Base-by-base conservation (phyloP, 2,888 invertebrate genomes). In the Elegia similella region DNA sequence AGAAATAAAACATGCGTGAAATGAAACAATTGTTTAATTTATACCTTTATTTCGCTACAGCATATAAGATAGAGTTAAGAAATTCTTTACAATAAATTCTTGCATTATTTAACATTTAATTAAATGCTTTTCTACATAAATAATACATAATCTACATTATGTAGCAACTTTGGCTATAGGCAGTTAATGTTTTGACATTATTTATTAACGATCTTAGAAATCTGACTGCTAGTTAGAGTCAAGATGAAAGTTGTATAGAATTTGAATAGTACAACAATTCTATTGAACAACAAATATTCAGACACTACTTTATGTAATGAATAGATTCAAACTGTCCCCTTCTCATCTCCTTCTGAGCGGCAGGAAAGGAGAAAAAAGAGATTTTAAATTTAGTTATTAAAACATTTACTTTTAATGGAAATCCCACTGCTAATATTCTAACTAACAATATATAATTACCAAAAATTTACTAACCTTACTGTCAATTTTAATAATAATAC, bases 331-430 rank as follows among this genome's bases (percentile, higher is more conserved):
- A 84, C 82, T 82, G 81, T 82, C 84, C 86, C 90, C 84, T 88
- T 88, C 81, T 86, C 88, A 86, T 79, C 84, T 81, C 88, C 89
- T 85, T 81, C 80, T 81, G 60, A 55, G 90, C 90, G 87, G 91
- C 90, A 84, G 84, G 82, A 88, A 90, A 90, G 87, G 79, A 80
- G 80, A 80, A 81, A 82, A 80, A 80, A 75, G 72, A 69, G 70
- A 70, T 73, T 76, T 75, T 73, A 73, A 75, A 72, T 59, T 60
- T 61, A 55, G 46, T 59, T 61, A 61, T 57, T 60, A 59, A 23
- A 66, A 58, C 60, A 62, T 62, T 65, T 61, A 60, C 53, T 59
- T 56, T 56, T 29, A 59, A 64, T 66, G 68, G 63, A 68, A 56
- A 59, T 68, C 69, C 69, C 68, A 69, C 68, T 23, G 5, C 23